These are phyloP conservation scores for Parazoanthus darwini DNA, from an alignment of 92 coral and sea anemone species.

Conservation along the genomic window DNA sequence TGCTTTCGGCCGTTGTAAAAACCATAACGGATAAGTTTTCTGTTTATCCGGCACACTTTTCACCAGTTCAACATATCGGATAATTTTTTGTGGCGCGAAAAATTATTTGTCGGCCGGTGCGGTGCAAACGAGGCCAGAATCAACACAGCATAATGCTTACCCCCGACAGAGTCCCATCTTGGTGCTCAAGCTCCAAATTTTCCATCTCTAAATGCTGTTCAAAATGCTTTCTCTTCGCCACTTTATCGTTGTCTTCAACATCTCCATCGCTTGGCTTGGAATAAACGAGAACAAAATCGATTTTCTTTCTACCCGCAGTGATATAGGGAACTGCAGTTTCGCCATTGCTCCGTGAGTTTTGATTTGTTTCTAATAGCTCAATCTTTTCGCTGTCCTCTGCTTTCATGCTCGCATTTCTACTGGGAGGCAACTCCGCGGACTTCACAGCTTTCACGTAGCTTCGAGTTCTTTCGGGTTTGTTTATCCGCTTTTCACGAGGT, in stretches of 20 bases:
- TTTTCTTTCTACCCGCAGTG: constrained; percentile 37
- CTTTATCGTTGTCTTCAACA: constrained; percentile 64
- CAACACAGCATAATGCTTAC: constrained; percentile 30
- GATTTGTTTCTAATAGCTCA: constrained; percentile 7
- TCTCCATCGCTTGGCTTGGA: constrained; percentile 54
- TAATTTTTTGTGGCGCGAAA: too few relatives aligned
- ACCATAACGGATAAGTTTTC: too few relatives aligned
- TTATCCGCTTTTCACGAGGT: neutral
- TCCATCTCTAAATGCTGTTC: constrained; percentile 61
- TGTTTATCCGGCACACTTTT: too few relatives aligned
- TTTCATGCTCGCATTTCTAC: neutral
- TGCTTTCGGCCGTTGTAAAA: too few relatives aligned
- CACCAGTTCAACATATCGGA: neutral
- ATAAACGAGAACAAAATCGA: constrained; percentile 95
- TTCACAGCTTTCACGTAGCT: constrained; percentile 30
- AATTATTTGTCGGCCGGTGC: too few relatives aligned
- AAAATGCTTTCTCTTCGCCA: constrained; percentile 51
- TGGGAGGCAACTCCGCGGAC: neutral
- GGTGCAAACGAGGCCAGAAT: too few relatives aligned
- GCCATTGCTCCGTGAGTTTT: neutral
- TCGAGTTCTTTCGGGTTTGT: neutral
- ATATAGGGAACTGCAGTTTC: neutral
- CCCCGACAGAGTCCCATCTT: constrained; percentile 56
- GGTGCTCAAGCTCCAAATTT: constrained; percentile 64
- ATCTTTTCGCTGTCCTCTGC: constrained; percentile 1